Conservation (phyloP, 2,888 invertebrate genomes). For the Lepeophtheirus nordmannii region DNA sequence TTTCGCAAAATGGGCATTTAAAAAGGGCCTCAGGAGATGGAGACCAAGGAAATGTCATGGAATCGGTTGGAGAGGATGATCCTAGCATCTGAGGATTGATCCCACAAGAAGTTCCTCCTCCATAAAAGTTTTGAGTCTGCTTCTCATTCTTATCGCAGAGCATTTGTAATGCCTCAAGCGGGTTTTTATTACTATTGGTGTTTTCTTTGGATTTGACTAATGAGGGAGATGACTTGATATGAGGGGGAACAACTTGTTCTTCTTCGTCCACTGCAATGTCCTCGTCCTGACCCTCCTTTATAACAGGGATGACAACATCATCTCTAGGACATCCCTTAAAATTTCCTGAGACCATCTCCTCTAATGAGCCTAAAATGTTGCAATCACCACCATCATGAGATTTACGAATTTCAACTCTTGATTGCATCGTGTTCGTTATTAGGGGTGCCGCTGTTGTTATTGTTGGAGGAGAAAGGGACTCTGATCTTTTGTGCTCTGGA, state of each 20-base stretch:
- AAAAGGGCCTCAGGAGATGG: constrained; percentile 69
- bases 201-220: constrained; percentile 37
- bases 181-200: constrained; percentile 38
- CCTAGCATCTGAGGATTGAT: constrained; percentile 12
- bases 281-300: neutral
- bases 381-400: neutral
- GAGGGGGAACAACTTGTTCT: neutral
- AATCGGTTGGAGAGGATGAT: constrained; percentile 47
- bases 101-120: constrained; percentile 33
- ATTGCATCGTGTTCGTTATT: neutral
- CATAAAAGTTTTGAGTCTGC: constrained; percentile 37
- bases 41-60: constrained; percentile 81
- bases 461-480: neutral
- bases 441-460: neutral
- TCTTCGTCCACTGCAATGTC: constrained; percentile 9
- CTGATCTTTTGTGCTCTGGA: neutral
- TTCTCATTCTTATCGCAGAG: constrained; percentile 60
- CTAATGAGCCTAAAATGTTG: neutral
- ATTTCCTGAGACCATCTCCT: neutral
- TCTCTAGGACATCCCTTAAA: neutral
- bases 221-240: neutral
- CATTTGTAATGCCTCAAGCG: constrained; percentile 81
- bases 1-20: constrained; percentile 88
- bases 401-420: too few species aligned
- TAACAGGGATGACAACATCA: neutral